Conservation (phyloP, 2,113 vertebrate genomes). For the Sturnira hondurensis region DNA sequence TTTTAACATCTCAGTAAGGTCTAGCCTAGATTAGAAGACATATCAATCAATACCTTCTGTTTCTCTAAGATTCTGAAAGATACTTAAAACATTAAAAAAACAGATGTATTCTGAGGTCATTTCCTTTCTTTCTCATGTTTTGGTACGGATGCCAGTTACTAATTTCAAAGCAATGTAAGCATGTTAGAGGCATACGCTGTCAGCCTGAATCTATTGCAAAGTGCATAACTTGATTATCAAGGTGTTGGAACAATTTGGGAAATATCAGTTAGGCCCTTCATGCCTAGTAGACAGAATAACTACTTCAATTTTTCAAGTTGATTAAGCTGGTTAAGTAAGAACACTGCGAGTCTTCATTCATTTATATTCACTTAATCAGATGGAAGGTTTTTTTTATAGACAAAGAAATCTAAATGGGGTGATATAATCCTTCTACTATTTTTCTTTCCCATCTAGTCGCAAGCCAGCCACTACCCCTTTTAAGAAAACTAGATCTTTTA, state of each 20-base stretch:
- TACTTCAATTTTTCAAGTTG: slow-evolving; percentile 66
- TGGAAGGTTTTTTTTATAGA: slow-evolving; percentile 40
- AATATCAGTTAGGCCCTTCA: slow-evolving; percentile 38
- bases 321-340: slow-evolving; percentile 69
- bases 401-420: neutral
- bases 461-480: neutral
- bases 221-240: slow-evolving; percentile 11
- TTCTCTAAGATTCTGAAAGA: neutral
- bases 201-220: neutral
- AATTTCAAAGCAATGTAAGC: neutral
- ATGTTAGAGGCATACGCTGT: neutral
- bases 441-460: neutral
- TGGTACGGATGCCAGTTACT: neutral
- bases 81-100: neutral
- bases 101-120: neutral
- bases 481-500: neutral
- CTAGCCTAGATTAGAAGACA: neutral
- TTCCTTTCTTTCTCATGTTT: neutral
- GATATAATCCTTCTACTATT: neutral
- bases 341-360: slow-evolving; percentile 57
- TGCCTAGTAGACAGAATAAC: slow-evolving; percentile 51
- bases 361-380: slow-evolving; percentile 60
- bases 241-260: slow-evolving; percentile 40
- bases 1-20: neutral
- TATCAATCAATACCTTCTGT: neutral